Conservation (phyloP, 2,113 vertebrate genomes). For the Malurus alboscapulatus region DNA sequence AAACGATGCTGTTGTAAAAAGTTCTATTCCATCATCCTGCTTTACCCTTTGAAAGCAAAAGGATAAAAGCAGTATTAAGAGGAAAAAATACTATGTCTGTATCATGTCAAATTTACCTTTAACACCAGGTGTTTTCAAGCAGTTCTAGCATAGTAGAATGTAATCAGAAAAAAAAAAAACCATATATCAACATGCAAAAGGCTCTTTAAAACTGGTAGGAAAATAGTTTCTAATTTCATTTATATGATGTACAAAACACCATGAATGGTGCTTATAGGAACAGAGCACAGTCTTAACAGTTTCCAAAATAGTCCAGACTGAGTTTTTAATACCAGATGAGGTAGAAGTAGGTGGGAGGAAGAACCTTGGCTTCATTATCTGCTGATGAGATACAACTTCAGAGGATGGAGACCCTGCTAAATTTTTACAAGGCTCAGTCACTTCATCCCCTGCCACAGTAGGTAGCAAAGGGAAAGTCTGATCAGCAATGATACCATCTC, state of each 20-base stretch:
- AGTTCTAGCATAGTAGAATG: background rate
- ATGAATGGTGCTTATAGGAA: background rate
- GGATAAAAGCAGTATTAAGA: background rate
- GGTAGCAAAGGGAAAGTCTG: background rate
- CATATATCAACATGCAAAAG: background rate
- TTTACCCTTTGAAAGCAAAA: background rate
- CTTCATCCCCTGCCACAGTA: background rate
- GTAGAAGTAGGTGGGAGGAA: background rate
- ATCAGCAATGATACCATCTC: background rate
- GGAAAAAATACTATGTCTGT: background rate
- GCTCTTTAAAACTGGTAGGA: background rate
- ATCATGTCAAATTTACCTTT: background rate
- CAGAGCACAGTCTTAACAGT: accelerated
- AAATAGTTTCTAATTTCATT: background rate
- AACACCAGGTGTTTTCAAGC: background rate
- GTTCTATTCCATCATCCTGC: background rate
- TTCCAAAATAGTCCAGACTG: background rate
- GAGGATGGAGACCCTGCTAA: background rate
- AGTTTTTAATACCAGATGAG: background rate
- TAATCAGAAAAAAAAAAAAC: background rate
- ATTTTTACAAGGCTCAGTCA: background rate
- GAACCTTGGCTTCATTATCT: background rate
- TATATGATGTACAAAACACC: accelerated
- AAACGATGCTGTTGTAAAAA: background rate
- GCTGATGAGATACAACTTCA: background rate